Evolutionary conservation across 2,113 vertebrate genomes (phyloP).

Genomic region (Microcebus jonahi): DNA sequence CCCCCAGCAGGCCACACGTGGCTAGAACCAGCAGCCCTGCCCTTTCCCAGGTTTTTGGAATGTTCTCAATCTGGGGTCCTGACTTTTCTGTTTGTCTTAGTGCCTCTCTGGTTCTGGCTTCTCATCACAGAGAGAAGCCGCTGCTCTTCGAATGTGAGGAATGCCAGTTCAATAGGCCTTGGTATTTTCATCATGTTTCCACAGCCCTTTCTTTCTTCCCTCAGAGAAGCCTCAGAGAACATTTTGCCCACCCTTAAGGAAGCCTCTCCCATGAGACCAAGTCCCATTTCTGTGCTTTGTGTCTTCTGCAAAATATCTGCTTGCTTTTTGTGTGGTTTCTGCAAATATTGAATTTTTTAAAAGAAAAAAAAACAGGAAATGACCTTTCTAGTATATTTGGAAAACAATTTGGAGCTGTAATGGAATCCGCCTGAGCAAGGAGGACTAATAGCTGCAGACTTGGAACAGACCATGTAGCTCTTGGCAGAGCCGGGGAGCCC

Average conservation of each 20-base stretch:
- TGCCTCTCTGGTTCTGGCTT: background rate
- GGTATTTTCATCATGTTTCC: background rate
- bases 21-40: background rate
- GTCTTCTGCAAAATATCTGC: constrained; percentile 7
- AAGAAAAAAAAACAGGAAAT: constrained; percentile 59
- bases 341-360: constrained; percentile 59
- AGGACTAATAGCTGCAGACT: constrained; percentile 19
- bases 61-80: background rate
- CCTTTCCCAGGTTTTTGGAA: background rate
- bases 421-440: constrained; percentile 20
- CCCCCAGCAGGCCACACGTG: fast-evolving
- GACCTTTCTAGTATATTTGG: constrained; percentile 69
- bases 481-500: constrained; percentile 42
- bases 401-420: constrained; percentile 38
- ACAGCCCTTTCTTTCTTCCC: background rate
- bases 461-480: background rate
- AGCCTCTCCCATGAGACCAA: background rate
- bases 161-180: background rate
- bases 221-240: background rate
- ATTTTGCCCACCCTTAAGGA: background rate
- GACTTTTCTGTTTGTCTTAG: background rate
- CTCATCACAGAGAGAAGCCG: background rate
- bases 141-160: background rate
- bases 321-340: constrained; percentile 54
- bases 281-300: background rate